Evolutionary conservation across 2,797 vertebrate species (phyloP).

Genomic region (Sus cebifrons): DNA sequence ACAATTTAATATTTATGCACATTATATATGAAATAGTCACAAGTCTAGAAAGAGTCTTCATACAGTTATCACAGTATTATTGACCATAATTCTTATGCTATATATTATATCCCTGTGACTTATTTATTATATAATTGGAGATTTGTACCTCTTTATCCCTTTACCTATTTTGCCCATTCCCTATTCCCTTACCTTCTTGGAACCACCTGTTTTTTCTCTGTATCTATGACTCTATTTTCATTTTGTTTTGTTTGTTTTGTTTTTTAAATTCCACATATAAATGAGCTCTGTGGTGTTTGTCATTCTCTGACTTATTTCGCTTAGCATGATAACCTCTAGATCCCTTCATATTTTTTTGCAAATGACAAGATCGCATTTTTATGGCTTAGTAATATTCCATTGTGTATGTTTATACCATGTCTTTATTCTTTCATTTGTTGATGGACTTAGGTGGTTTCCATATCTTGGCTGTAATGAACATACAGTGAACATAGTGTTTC

Average conservation of each 20-base stretch:
- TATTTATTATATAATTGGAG: neutral
- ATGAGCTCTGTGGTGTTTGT: neutral
- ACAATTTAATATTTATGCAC: neutral
- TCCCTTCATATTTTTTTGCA: too few relatives aligned
- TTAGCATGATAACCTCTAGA: too few relatives aligned
- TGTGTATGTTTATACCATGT: too few relatives aligned
- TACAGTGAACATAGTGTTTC: too few relatives aligned
- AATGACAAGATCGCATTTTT: too few relatives aligned
- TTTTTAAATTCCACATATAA: neutral
- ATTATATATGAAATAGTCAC: neutral
- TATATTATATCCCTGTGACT: neutral
- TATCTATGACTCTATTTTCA: neutral
- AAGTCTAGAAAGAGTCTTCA: neutral
- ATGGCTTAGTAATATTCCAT: too few relatives aligned
- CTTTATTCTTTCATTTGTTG: too few relatives aligned
- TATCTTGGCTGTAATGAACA: too few relatives aligned
- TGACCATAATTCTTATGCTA: neutral
- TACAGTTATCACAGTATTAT: neutral
- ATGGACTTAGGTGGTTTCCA: too few relatives aligned
- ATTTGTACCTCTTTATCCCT: neutral
- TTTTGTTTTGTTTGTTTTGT: neutral
- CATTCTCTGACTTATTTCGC: too few relatives aligned
- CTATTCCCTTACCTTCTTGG: neutral
- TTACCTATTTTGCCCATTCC: neutral
- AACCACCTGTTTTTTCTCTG: neutral